phyloP scores from a whole-genome alignment of 2,113 vertebrate species.

The Stegostoma tigrinum region DNA sequence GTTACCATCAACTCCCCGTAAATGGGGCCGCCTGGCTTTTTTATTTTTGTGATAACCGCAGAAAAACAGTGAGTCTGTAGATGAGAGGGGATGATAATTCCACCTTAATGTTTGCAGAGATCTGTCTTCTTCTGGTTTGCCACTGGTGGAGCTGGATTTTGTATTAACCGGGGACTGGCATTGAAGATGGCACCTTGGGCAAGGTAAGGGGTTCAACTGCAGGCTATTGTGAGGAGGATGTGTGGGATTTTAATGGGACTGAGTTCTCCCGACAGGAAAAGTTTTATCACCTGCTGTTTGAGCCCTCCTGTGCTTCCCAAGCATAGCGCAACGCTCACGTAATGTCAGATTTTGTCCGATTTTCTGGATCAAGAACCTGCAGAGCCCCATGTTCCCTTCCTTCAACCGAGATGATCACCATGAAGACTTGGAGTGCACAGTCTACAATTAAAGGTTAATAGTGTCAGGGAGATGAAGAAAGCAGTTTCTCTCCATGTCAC shows the following conservation, averaged over 20 bases:
- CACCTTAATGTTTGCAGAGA: constrained; percentile 56
- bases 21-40: too few species aligned
- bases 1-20: too few species aligned
- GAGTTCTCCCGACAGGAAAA: background rate
- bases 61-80: too few species aligned
- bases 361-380: too few species aligned
- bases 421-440: too few species aligned
- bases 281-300: background rate
- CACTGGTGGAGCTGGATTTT: constrained; percentile 88
- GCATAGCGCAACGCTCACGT: background rate
- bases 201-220: constrained; percentile 57
- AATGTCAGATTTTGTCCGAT: background rate
- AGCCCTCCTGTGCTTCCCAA: background rate
- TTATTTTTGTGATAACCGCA: too few species aligned
- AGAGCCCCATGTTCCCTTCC: too few species aligned
- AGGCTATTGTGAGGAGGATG: background rate
- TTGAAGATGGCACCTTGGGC: constrained; percentile 85
- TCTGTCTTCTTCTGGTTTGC: constrained; percentile 87
- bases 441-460: background rate
- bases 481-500: background rate
- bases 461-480: background rate
- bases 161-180: constrained; percentile 72
- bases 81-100: background rate
- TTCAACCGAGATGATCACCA: too few species aligned
- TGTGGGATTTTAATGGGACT: background rate